Conservation (phyloP, 2,797 vertebrate genomes). For the Diplodus sargus region DNA sequence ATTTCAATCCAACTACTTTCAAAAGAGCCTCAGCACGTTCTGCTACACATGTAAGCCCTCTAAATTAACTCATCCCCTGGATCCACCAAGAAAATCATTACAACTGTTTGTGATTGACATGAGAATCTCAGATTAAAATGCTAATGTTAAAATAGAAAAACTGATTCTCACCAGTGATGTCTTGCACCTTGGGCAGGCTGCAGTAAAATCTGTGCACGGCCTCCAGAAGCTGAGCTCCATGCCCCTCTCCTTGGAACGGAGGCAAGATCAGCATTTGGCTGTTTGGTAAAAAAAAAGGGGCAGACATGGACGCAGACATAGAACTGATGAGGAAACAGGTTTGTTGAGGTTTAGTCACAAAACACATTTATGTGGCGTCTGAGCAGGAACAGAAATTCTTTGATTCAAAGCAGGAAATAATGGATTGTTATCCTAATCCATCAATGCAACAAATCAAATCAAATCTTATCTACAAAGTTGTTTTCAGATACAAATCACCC, state of each 20-base stretch:
- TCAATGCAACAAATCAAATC: conserved; percentile 73
- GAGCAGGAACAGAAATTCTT: conserved; percentile 39
- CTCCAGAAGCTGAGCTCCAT: conserved; percentile 97
- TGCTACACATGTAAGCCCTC: conserved; percentile 49
- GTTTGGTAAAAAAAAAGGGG: conserved; percentile 75
- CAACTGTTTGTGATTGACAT: conserved; percentile 31
- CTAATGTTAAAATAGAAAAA: neutral
- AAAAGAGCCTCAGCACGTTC: conserved; percentile 51
- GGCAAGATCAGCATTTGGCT: conserved; percentile 98
- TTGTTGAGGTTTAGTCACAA: conserved; percentile 43
- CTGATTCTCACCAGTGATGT: conserved; percentile 92
- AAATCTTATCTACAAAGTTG: conserved; percentile 79
- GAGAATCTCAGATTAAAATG: conserved; percentile 35
- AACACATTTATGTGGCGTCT: conserved; percentile 23
- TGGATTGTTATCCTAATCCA: conserved; percentile 62
- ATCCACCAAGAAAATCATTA: conserved; percentile 49
- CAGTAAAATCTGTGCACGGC: conserved; percentile 96
- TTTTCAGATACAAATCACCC: conserved; percentile 80
- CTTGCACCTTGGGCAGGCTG: conserved; percentile 92
- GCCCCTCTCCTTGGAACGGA: conserved; percentile 98
- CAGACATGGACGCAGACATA: conserved; percentile 44
- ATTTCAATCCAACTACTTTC: conserved; percentile 61
- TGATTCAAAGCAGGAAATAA: conserved; percentile 66
- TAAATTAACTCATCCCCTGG: conserved; percentile 55
- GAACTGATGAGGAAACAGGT: conserved; percentile 46